Evolutionary conservation across 2,797 vertebrate species (phyloP).

Genomic region (Sebastes elongatus): DNA sequence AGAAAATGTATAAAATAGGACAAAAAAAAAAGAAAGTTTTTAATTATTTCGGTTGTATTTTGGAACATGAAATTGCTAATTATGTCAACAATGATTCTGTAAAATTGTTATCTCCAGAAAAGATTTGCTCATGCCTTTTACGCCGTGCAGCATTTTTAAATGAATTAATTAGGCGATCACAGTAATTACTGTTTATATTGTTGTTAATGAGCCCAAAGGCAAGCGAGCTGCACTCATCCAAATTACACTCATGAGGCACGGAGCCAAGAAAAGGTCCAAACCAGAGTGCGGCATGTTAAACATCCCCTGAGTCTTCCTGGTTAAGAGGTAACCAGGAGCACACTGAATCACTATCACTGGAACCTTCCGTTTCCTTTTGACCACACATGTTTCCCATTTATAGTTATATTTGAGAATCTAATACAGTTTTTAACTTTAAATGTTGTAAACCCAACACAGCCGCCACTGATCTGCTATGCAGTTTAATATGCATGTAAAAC

Average conservation of each 20-base stretch:
- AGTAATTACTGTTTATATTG: slow-evolving; percentile 90
- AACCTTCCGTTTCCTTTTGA: slow-evolving; percentile 23
- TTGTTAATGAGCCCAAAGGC: slow-evolving; percentile 89
- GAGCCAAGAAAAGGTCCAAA: slow-evolving; percentile 83
- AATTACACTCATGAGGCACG: slow-evolving; percentile 84
- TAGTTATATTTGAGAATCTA: neutral
- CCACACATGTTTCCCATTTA: neutral
- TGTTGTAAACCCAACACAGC: neutral
- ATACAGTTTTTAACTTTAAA: neutral
- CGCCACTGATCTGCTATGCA: neutral
- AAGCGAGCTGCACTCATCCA: slow-evolving; percentile 86
- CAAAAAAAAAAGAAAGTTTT: slow-evolving; percentile 54
- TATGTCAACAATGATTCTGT: slow-evolving; percentile 79
- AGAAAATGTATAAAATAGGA: slow-evolving; percentile 50
- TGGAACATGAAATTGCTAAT: slow-evolving; percentile 79
- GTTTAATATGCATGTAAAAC: slow-evolving; percentile 37
- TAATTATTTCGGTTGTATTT: slow-evolving; percentile 79
- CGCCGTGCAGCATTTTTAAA: slow-evolving; percentile 80
- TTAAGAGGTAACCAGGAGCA: slow-evolving; percentile 35
- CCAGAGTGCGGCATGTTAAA: slow-evolving; percentile 67
- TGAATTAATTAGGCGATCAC: slow-evolving; percentile 88
- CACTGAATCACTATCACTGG: neutral
- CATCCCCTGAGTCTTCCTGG: slow-evolving; percentile 58
- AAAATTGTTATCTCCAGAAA: slow-evolving; percentile 81
- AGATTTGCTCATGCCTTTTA: slow-evolving; percentile 80